Evolutionary conservation across 2,797 vertebrate species (phyloP).

Genomic region (Knipowitschia caucasica): DNA sequence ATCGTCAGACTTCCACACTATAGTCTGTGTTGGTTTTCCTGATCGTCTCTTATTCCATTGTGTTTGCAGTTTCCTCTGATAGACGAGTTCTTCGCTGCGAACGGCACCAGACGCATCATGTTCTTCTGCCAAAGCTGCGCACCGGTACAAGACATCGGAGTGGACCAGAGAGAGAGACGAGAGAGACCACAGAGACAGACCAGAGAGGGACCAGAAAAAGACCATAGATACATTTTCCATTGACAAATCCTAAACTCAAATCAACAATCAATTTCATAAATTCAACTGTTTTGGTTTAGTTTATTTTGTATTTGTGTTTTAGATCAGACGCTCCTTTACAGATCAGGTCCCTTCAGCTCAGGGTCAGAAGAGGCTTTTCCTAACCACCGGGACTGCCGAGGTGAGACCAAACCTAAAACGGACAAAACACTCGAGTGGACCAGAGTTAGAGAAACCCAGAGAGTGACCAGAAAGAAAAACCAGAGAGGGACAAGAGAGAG

Average conservation of each 20-base stretch:
- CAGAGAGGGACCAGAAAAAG: too few relatives aligned
- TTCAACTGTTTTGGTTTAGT: neutral
- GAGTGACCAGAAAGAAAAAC: too few relatives aligned
- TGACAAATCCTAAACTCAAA: too few relatives aligned
- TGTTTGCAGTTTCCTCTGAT: conserved; percentile 74
- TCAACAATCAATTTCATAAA: too few relatives aligned
- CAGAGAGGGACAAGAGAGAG: too few relatives aligned
- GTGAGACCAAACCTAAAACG: conserved; percentile 41
- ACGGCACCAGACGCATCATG: conserved; percentile 76
- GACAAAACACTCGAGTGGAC: neutral
- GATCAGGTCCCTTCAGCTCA: conserved; percentile 44
- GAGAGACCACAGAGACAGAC: too few relatives aligned
- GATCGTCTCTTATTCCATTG: neutral
- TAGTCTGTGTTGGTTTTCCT: neutral
- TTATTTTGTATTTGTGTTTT: neutral
- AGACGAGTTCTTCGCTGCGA: conserved; percentile 76
- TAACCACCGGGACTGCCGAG: conserved; percentile 76
- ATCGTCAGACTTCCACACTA: too few relatives aligned
- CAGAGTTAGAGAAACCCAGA: too few relatives aligned
- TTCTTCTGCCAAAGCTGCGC: conserved; percentile 77
- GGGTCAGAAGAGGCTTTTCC: conserved; percentile 76
- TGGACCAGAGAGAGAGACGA: too few relatives aligned
- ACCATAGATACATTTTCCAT: too few relatives aligned
- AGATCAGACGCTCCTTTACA: conserved; percentile 42
- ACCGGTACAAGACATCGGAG: conserved; percentile 51